Evolutionary conservation across 2,797 vertebrate genomes (phyloP).

Genomic region (Phoebastria nigripes): DNA sequence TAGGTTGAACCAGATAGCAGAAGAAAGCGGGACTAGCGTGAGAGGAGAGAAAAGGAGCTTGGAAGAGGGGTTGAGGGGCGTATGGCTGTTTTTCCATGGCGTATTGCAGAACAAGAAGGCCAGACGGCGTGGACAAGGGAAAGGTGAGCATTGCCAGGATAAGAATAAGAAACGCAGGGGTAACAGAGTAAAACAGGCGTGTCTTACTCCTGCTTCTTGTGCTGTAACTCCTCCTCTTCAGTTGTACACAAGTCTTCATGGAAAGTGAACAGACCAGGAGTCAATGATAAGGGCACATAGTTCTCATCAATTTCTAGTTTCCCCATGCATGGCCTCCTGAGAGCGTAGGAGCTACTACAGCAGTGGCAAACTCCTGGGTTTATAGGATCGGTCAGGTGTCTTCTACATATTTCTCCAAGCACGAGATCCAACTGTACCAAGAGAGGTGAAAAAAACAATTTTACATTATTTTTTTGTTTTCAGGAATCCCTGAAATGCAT

Average conservation of each 20-base stretch:
- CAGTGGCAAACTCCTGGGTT: conserved; percentile 46
- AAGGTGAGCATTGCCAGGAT: not conserved
- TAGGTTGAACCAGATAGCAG: not conserved
- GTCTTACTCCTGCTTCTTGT: conserved; percentile 60
- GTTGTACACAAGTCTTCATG: conserved; percentile 30
- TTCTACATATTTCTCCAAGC: conserved; percentile 57
- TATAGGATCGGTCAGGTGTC: not conserved
- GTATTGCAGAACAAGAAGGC: not conserved
- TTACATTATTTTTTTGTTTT: not conserved
- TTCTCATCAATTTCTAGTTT: not conserved
- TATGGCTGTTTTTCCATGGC: not conserved
- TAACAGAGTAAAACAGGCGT: no score
- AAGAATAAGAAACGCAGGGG: not conserved
- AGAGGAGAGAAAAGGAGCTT: not conserved
- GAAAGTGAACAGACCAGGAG: conserved; percentile 11
- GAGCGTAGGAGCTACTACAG: conserved; percentile 41
- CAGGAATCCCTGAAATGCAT: not conserved
- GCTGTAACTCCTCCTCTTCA: not conserved
- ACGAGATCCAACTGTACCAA: conserved; percentile 41
- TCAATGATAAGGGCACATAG: not conserved
- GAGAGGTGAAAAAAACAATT: not conserved
- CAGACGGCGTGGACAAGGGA: no score
- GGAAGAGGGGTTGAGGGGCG: not conserved
- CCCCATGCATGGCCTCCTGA: conserved; percentile 42
- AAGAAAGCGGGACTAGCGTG: not conserved